These are phyloP conservation scores for Leuciscus waleckii DNA, from an alignment of 2,797 vertebrate species.

Conservation along the genomic window DNA sequence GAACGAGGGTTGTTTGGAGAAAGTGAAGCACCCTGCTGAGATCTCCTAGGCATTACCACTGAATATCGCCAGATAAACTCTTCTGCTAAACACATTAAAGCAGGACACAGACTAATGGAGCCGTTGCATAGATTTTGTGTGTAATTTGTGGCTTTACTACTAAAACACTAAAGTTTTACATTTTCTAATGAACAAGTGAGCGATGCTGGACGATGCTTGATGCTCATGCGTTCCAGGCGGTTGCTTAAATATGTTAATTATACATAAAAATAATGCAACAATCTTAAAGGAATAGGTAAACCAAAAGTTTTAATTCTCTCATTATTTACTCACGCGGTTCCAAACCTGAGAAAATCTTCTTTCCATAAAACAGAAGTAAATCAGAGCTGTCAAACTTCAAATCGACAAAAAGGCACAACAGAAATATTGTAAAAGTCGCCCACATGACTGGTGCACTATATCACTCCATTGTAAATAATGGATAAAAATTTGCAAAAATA, in stretches of 20 bases:
- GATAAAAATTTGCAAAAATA: not conserved
- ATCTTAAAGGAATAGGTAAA: not conserved
- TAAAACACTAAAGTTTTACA: not conserved
- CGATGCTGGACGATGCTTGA: not conserved
- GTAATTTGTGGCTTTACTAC: not conserved
- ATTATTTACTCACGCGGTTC: not conserved
- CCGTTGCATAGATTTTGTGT: not conserved
- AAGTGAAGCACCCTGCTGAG: slow-evolving; percentile 39
- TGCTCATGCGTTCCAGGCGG: not conserved
- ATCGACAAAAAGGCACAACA: not conserved
- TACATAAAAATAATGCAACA: not conserved
- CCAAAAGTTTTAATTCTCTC: not conserved
- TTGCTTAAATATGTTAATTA: not conserved
- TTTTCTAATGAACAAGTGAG: not conserved
- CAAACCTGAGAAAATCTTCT: not conserved
- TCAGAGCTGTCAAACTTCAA: not conserved
- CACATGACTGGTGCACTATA: fast-evolving
- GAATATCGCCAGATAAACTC: slow-evolving; percentile 21
- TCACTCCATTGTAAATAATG: not conserved
- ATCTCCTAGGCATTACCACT: slow-evolving; percentile 30
- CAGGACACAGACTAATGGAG: slow-evolving; percentile 1
- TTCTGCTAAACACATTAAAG: slow-evolving; percentile 30
- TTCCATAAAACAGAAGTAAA: not conserved
- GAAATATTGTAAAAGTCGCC: not conserved
- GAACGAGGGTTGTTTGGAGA: slow-evolving; percentile 32